Percentiles rank a stretch among this genome's conserved stretches.
Conservation (phyloP, 1,140 invertebrate genomes). For the Musca vetustissima region DNA sequence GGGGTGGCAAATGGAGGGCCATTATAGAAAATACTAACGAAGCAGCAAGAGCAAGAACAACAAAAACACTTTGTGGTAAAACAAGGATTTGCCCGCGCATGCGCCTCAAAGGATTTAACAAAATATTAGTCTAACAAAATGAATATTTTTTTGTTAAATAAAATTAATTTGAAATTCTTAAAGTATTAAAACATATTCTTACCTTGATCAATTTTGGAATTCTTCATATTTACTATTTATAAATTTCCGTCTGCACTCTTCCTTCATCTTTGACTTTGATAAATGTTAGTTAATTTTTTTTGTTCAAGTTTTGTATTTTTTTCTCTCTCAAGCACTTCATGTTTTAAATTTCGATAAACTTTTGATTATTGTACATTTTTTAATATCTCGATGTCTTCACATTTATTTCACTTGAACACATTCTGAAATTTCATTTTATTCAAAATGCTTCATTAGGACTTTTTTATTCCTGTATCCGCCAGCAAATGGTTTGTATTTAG, state of each 20-base stretch:
- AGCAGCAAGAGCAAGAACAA: neutral
- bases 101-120: neutral
- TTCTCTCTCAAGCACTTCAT: too few relatives aligned
- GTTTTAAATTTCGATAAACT: neutral
- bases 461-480: too few relatives aligned
- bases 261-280: too few relatives aligned
- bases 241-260: neutral
- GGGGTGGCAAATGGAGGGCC: neutral
- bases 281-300: too few relatives aligned
- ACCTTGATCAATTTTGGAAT: neutral
- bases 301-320: too few relatives aligned
- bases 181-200: too few relatives aligned
- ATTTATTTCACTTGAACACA: too few relatives aligned
- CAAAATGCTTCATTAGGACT: too few relatives aligned
- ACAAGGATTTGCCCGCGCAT: neutral
- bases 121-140: neutral
- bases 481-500: neutral
- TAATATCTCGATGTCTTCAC: neutral
- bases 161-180: neutral
- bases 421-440: too few relatives aligned
- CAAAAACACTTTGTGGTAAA: neutral
- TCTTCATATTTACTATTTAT: too few relatives aligned
- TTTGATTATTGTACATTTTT: neutral
- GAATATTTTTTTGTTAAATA: neutral
- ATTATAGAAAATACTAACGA: neutral